Evolutionary conservation across 2,797 vertebrate species (phyloP).

Genomic region (Rousettus madagascariensis): DNA sequence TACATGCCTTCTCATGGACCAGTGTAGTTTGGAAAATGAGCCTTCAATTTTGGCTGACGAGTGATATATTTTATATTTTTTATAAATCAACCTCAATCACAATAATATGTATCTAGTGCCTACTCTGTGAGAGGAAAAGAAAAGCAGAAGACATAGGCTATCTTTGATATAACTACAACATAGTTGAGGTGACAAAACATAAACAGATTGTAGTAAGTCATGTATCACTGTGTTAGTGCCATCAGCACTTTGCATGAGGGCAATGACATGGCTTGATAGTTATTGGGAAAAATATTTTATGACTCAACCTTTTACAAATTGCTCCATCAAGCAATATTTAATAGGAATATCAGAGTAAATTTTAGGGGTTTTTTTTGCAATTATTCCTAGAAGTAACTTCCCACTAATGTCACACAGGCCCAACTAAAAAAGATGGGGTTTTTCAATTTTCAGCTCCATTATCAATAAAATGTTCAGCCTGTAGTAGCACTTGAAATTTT

Average conservation of each 20-base stretch:
- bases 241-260: not conserved
- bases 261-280: not conserved
- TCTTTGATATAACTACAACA: not conserved
- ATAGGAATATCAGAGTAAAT: not conserved
- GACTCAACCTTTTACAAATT: not conserved
- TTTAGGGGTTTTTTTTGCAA: not conserved
- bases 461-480: not conserved
- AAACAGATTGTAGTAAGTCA: not conserved
- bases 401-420: not conserved
- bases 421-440: not conserved
- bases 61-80: not conserved
- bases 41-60: not conserved
- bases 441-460: not conserved
- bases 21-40: not conserved
- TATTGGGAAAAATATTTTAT: not conserved
- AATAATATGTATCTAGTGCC: not conserved
- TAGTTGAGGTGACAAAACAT: not conserved
- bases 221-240: not conserved
- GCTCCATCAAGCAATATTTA: not conserved
- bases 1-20: not conserved
- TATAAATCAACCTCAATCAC: not conserved
- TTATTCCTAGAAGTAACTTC: slow-evolving; percentile 34
- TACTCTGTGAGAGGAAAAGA: not conserved
- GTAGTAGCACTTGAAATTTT: not conserved
- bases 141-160: not conserved